Conservation (phyloP, 2,888 invertebrate genomes). For the Stictocephala bisonia region DNA sequence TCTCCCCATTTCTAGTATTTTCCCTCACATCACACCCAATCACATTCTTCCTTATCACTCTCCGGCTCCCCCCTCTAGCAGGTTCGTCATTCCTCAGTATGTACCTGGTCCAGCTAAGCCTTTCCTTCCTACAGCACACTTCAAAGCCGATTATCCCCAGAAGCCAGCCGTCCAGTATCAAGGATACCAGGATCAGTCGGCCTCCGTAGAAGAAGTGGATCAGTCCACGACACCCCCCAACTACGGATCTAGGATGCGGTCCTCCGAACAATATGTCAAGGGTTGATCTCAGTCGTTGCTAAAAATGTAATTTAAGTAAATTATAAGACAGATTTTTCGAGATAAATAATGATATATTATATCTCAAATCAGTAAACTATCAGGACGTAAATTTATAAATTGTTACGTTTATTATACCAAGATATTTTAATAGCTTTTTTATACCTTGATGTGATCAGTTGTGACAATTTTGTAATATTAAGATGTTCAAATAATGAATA, state of each 20-base stretch:
- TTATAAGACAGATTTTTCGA: background rate
- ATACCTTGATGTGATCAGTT: too few species aligned
- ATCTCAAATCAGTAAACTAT: too few species aligned
- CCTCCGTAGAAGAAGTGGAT: background rate
- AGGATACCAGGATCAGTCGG: background rate
- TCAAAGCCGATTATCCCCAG: conserved; percentile 18
- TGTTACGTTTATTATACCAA: too few species aligned
- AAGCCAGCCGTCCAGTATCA: background rate
- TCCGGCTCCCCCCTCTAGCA: too few species aligned
- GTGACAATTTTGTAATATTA: too few species aligned
- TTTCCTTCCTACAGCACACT: conserved; percentile 4
- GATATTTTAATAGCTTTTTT: too few species aligned
- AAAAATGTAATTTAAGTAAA: background rate
- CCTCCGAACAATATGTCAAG: conserved; percentile 16
- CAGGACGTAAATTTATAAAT: too few species aligned
- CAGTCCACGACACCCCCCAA: background rate
- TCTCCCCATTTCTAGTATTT: background rate
- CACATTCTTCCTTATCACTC: conserved; percentile 21
- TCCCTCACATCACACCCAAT: conserved; percentile 12
- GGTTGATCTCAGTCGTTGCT: background rate
- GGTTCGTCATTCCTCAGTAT: conserved; percentile 7
- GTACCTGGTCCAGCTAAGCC: conserved; percentile 7
- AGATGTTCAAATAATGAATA: too few species aligned
- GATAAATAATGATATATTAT: background rate
- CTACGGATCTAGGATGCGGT: conserved; percentile 3